A percentile compares a stretch with the other conserved stretches of the same genome.
Conservation (phyloP, 2,888 invertebrate genomes). For the Synanthedon tipuliformis region DNA sequence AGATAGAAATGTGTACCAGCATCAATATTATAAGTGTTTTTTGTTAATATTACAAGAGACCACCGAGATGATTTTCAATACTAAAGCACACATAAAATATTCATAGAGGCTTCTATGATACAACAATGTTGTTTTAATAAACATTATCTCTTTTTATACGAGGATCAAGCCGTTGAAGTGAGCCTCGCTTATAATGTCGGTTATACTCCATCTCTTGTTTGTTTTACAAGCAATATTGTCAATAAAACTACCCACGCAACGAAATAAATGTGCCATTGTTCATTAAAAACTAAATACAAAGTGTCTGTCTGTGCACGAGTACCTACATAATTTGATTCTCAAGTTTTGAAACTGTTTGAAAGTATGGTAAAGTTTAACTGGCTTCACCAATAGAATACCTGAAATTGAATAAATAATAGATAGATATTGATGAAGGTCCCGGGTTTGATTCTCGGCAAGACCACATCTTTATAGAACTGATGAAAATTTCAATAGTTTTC, state of each 20-base stretch:
- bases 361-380: no score
- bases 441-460: no score
- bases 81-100: slow-evolving; percentile 18
- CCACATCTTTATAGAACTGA: no score
- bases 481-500: no score
- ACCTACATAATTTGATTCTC: no score
- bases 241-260: slow-evolving; percentile 16
- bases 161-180: slow-evolving; percentile 24
- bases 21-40: slow-evolving; percentile 28
- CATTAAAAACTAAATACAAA: background rate
- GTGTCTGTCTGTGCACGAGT: background rate
- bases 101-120: slow-evolving; percentile 26
- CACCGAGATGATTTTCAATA: slow-evolving; percentile 24
- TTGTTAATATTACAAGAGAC: slow-evolving; percentile 36
- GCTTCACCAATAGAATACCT: no score
- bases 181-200: slow-evolving; percentile 7
- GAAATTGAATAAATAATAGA: no score
- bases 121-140: slow-evolving; percentile 40
- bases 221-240: slow-evolving; percentile 17
- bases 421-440: no score
- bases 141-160: slow-evolving; percentile 34
- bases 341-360: no score
- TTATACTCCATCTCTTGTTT: slow-evolving; percentile 9
- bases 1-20: no score
- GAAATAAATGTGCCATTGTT: slow-evolving; percentile 14